Evolutionary conservation across 2,797 vertebrate genomes (phyloP).

Genomic region (Astyanax mexicanus): DNA sequence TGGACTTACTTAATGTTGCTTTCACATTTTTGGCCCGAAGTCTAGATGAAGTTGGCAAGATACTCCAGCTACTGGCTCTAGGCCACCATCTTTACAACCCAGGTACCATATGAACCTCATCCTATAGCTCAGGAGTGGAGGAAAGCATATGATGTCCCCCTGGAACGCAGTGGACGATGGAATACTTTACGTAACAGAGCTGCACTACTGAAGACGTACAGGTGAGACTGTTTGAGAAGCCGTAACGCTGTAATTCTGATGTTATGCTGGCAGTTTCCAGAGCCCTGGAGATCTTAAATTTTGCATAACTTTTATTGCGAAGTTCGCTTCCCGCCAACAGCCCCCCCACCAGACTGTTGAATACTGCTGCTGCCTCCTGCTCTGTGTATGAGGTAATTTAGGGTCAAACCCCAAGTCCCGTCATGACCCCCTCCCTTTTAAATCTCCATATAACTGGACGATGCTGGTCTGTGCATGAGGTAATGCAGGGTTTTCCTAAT

Average conservation of each 20-base stretch:
- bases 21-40: background rate
- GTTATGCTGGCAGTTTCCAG: background rate
- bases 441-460: background rate
- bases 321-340: background rate
- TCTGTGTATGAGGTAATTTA: too few relatives aligned
- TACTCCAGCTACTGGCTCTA: background rate
- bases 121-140: background rate
- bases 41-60: background rate
- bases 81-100: background rate
- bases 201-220: background rate
- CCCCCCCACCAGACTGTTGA: background rate
- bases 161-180: background rate
- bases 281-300: too few relatives aligned
- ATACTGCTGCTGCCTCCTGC: background rate
- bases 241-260: background rate
- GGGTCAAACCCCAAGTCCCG: background rate
- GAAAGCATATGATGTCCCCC: background rate
- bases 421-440: background rate
- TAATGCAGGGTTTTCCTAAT: background rate
- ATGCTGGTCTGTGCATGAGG: background rate
- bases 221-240: background rate
- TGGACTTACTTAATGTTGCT: background rate
- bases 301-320: background rate
- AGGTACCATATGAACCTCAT: background rate
- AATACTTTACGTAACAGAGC: background rate